Conservation (phyloP, 2,113 vertebrate genomes). For the Nannospalax galili region DNA sequence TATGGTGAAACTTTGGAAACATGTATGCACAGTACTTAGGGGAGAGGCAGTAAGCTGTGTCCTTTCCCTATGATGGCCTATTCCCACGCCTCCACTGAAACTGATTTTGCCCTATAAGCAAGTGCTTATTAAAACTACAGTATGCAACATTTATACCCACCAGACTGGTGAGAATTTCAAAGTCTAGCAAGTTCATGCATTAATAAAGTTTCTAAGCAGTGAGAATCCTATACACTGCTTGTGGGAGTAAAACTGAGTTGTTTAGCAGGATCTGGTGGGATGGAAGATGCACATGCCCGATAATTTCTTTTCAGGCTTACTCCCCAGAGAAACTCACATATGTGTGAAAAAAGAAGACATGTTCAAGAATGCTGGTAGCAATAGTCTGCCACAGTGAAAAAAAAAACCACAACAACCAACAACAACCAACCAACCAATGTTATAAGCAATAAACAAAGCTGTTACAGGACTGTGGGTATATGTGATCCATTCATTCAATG, state of each 20-base stretch:
- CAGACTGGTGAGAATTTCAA: neutral
- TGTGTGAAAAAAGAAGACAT: neutral
- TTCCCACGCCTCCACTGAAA: neutral
- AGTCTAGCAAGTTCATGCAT: neutral
- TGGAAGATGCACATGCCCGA: neutral
- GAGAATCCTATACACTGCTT: neutral
- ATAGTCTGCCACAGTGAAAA: neutral
- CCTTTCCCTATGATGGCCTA: neutral
- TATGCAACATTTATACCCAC: neutral
- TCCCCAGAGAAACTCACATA: neutral
- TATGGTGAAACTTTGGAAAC: neutral
- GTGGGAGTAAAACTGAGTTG: neutral
- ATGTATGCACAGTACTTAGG: neutral
- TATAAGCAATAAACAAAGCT: neutral
- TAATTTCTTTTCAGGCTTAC: neutral
- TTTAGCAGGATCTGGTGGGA: neutral
- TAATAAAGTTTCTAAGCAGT: neutral
- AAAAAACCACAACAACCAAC: no score
- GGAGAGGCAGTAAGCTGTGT: neutral
- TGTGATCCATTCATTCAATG: fast-evolving
- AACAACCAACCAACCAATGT: no score
- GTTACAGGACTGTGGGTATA: fast-evolving
- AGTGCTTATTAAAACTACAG: neutral
- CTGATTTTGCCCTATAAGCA: neutral
- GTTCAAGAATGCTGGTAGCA: neutral